Conservation (phyloP, 2,888 invertebrate species). For the Prosopocoilus inquinatus region DNA sequence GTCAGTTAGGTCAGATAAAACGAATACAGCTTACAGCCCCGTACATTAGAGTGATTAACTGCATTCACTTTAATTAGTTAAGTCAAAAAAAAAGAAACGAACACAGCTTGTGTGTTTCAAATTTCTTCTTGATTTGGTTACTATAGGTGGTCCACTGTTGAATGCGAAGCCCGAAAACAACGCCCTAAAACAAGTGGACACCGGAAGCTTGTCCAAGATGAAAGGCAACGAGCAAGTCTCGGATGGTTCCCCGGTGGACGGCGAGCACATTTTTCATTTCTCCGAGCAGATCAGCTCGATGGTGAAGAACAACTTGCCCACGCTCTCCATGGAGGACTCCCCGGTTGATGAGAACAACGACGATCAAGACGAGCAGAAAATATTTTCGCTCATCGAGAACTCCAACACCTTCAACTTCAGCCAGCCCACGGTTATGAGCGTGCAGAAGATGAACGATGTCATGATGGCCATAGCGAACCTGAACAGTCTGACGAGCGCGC, state of each 20-base stretch:
- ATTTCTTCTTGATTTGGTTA: no score
- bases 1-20: no score
- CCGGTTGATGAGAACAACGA: conserved; percentile 19
- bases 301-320: conserved; percentile 20
- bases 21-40: no score
- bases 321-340: conserved; percentile 21
- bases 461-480: neutral
- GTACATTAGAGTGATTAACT: no score
- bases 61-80: no score
- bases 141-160: conserved; percentile 22
- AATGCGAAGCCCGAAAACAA: conserved; percentile 19
- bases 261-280: conserved; percentile 23
- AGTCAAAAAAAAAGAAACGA: no score
- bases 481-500: neutral
- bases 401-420: conserved; percentile 1
- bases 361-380: conserved; percentile 6
- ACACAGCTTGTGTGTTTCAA: no score
- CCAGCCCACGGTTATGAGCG: conserved; percentile 8
- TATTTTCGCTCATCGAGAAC: neutral
- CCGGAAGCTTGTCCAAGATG: neutral
- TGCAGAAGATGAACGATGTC: conserved; percentile 9
- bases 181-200: conserved; percentile 2
- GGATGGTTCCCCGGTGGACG: conserved; percentile 17
- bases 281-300: conserved; percentile 15
- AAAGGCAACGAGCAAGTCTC: conserved; percentile 1